Base-by-base conservation (phyloP, 2,113 vertebrate genomes). In the Pampusana beccarii region DNA sequence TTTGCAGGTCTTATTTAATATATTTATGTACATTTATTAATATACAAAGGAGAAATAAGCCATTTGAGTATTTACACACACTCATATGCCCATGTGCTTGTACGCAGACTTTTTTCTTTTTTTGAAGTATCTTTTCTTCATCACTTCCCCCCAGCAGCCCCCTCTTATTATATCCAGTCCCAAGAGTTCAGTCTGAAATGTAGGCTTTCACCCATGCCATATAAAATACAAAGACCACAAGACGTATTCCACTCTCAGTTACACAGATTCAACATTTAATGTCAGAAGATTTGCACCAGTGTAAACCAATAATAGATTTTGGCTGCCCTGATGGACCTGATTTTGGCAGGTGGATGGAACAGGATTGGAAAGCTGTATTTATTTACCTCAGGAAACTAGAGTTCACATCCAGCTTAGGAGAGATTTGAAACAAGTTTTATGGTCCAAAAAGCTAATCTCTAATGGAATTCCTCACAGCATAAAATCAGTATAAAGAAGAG, bases 291-390 rank as follows among this genome's bases (percentile, higher is more conserved):
- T 89, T 56, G 3, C 84, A 91, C 69, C 88, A 89, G n/a, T 17
- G 40, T 91, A 96, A 87, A 83, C 92, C 91, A 91, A 74, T 89
- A 97, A 94, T 71, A 97, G 94, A 79, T 77, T 86, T 12, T 90
- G 93, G 91, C 93, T 94, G 89, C 74, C 94, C 72, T 95, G 86
- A 80, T 5, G 24, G 80, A 60, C 42, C 62, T 0, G 2, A 8
- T 70, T 83, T 94, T 92, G 91, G 75, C 82, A 94, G 64, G 72
- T 80, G 48, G 79, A 56, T 1, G 5, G 34, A 69, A 86, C 19
- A 48, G 33, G 44, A 62, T 42, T 61, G 61, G 29, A 80, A 88
- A 77, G 40, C 57, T 91, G 38, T 72, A 77, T 83, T 88, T 92
- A 60, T 88, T 95, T 91, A 94, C 72, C 53, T 89, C 87, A 78